Evolutionary conservation across 1,140 invertebrate genomes (phyloP).

Genomic region (Antheraea pernyi): DNA sequence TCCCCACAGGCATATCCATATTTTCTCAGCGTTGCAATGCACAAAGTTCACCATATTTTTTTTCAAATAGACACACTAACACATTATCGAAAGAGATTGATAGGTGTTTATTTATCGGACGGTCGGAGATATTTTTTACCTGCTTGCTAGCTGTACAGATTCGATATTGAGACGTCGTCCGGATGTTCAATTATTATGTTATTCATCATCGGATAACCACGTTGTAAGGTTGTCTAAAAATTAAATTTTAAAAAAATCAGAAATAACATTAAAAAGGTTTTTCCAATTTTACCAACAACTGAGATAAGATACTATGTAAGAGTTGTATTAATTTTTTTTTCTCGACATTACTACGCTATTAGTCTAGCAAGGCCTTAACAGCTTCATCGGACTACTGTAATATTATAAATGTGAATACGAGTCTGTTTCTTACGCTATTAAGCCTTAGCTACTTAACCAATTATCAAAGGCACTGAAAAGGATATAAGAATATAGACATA

Average conservation of each 20-base stretch:
- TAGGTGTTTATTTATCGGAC: slow-evolving; percentile 55
- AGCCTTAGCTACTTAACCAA: no score
- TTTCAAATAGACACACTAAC: slow-evolving; percentile 19
- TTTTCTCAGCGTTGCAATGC: background rate
- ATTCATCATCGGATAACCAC: background rate
- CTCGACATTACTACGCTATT: no score
- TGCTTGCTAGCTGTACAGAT: slow-evolving; percentile 27
- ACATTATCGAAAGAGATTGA: slow-evolving; percentile 56
- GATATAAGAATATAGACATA: no score
- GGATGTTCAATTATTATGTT: background rate
- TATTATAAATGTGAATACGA: no score
- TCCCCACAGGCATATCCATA: background rate
- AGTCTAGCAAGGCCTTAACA: no score
- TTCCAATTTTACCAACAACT: no score
- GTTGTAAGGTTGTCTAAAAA: background rate
- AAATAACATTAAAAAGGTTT: background rate
- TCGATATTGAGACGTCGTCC: background rate
- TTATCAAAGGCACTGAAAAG: no score
- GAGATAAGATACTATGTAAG: no score
- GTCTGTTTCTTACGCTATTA: no score
- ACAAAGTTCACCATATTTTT: background rate
- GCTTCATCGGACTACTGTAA: no score
- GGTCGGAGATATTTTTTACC: slow-evolving; percentile 45
- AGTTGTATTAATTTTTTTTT: no score
- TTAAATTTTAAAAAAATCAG: background rate